phyloP scores from a whole-genome alignment of 1,140 invertebrate species.

The Drosophila virilis region DNA sequence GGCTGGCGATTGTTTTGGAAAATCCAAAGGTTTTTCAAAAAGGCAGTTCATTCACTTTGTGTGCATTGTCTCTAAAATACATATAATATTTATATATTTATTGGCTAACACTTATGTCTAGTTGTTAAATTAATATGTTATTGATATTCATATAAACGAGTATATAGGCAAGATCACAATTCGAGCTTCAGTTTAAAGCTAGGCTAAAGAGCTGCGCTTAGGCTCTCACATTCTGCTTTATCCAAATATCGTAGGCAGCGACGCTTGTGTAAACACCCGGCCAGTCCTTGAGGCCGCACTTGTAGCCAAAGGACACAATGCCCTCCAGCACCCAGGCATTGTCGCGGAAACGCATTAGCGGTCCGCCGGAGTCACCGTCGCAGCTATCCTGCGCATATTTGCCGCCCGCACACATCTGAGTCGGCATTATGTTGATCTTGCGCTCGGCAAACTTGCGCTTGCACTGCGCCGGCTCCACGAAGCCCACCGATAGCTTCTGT shows the following conservation, averaged over 20 bases:
- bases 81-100: constrained; percentile 11
- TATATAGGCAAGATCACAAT: constrained; percentile 61
- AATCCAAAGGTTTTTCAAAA: constrained; percentile 56
- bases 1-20: constrained; percentile 53
- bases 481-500: constrained; percentile 58
- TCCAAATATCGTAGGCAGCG: constrained; percentile 85
- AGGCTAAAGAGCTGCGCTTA: constrained; percentile 20
- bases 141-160: constrained; percentile 10
- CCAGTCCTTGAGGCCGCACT: constrained; percentile 83
- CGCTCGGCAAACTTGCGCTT: constrained; percentile 53
- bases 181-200: constrained; percentile 35
- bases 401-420: constrained; percentile 87
- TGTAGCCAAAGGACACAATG: constrained; percentile 85
- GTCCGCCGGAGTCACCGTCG: constrained; percentile 90
- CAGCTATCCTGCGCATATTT: constrained; percentile 87
- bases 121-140: constrained; percentile 13
- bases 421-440: constrained; percentile 58
- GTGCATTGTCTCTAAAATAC: constrained; percentile 4
- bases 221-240: constrained; percentile 71
- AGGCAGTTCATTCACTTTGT: constrained; percentile 42
- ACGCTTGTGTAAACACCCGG: constrained; percentile 86
- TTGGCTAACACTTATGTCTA: constrained; percentile 31
- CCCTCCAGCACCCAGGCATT: constrained; percentile 85
- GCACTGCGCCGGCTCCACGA: constrained; percentile 56
- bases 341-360: constrained; percentile 85